Conservation (phyloP, 2,113 vertebrate genomes). For the Spea bombifrons region DNA sequence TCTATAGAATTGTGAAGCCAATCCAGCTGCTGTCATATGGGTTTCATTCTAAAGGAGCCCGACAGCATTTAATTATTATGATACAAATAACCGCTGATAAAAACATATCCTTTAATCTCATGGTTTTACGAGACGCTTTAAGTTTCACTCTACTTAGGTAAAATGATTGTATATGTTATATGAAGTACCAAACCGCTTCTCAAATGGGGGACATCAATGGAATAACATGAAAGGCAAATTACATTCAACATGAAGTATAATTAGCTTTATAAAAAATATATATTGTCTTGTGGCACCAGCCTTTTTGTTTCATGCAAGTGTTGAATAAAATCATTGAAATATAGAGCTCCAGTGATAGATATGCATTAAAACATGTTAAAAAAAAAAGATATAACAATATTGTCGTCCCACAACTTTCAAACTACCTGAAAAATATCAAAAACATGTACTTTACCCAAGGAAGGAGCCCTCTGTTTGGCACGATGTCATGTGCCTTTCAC, state of each 20-base stretch:
- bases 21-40: not conserved
- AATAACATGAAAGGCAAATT: conserved; percentile 1
- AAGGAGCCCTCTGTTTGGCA: no score
- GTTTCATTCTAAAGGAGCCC: not conserved
- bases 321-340: not conserved
- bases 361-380: no score
- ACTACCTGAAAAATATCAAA: no score
- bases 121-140: not conserved
- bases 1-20: not conserved
- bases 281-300: not conserved
- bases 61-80: not conserved
- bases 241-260: not conserved
- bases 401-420: no score
- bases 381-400: no score
- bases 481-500: no score
- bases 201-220: not conserved
- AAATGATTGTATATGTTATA: not conserved
- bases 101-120: not conserved
- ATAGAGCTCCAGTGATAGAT: not conserved
- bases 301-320: not conserved
- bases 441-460: no score
- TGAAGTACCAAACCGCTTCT: not conserved
- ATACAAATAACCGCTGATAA: not conserved
- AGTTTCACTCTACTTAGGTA: not conserved
- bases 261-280: not conserved